These are phyloP conservation scores for Nerophis ophidion DNA, from an alignment of 2,113 vertebrate species.

Conservation along the genomic window DNA sequence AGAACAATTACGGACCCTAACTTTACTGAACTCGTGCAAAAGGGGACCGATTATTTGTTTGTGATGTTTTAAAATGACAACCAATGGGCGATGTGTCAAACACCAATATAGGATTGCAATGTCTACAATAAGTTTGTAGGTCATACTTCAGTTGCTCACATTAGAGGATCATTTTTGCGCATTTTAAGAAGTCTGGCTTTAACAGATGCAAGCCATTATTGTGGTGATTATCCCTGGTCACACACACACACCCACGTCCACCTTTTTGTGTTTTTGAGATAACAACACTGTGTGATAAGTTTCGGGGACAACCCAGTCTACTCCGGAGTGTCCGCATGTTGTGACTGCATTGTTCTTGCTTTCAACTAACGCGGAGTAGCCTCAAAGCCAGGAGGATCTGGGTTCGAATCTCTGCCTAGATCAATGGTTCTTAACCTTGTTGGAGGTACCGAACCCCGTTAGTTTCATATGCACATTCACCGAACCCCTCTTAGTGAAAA, in stretches of 20 bases:
- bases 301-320: conserved; percentile 10
- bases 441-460: no score
- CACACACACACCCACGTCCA: background rate
- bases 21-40: conserved; percentile 48
- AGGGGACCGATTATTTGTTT: background rate
- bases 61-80: no score
- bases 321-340: background rate
- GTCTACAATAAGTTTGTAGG: conserved; percentile 7
- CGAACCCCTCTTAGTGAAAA: no score
- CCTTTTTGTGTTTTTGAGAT: conserved; percentile 28
- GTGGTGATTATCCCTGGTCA: conserved; percentile 52
- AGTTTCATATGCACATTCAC: no score
- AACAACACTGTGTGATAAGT: conserved; percentile 33
- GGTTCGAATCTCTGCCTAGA: no score
- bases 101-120: background rate
- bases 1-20: conserved; percentile 56
- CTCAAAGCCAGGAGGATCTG: no score
- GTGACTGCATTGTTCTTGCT: background rate
- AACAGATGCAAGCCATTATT: conserved; percentile 70
- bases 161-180: conserved; percentile 36
- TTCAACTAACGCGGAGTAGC: no score
- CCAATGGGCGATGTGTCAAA: background rate
- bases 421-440: no score
- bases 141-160: conserved; percentile 24
- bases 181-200: conserved; percentile 46